phyloP scores from a whole-genome alignment of 1,140 invertebrate species.

The Potamilus streckersoni region DNA sequence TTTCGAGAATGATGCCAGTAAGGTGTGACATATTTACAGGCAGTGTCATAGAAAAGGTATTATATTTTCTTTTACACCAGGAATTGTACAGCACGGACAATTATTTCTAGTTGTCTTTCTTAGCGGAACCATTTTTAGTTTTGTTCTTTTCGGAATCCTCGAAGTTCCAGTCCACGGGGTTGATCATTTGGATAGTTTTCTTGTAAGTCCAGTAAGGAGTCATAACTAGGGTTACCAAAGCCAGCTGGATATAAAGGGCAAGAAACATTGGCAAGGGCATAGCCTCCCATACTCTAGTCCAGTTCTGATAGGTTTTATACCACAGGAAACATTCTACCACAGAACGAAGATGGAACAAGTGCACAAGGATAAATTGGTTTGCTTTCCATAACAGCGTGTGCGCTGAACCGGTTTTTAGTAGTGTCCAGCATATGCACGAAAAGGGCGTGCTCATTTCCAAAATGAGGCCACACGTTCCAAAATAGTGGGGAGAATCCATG shows the following conservation, averaged over 20 bases:
- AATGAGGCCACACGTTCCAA: slow-evolving; percentile 54
- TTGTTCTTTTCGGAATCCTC: slow-evolving; percentile 45
- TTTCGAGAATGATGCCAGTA: too few species aligned
- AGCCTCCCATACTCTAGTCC: slow-evolving; percentile 42
- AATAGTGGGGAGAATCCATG: slow-evolving; percentile 47
- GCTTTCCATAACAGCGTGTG: slow-evolving; percentile 54
- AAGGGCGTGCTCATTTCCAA: slow-evolving; percentile 64
- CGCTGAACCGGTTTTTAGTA: slow-evolving; percentile 57
- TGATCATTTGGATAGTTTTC: slow-evolving; percentile 62
- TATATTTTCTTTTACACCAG: too few species aligned
- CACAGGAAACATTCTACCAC: slow-evolving; percentile 57
- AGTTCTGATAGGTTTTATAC: slow-evolving; percentile 56
- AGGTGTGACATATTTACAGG: too few species aligned
- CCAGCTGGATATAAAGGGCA: slow-evolving; percentile 48
- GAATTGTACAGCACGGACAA: too few species aligned
- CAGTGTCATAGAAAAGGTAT: too few species aligned
- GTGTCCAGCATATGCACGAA: slow-evolving; percentile 58
- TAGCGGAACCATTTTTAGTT: slow-evolving; percentile 26
- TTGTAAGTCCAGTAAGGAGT: slow-evolving; percentile 66
- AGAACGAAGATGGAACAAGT: slow-evolving; percentile 61
- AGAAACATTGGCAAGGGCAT: slow-evolving; percentile 54
- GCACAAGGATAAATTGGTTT: slow-evolving; percentile 61
- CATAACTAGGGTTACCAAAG: slow-evolving; percentile 55
- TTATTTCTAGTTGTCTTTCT: slow-evolving; percentile 5
- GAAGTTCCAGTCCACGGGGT: slow-evolving; percentile 62